Conservation (phyloP, 2,888 invertebrate genomes). For the Rosalia funebris region DNA sequence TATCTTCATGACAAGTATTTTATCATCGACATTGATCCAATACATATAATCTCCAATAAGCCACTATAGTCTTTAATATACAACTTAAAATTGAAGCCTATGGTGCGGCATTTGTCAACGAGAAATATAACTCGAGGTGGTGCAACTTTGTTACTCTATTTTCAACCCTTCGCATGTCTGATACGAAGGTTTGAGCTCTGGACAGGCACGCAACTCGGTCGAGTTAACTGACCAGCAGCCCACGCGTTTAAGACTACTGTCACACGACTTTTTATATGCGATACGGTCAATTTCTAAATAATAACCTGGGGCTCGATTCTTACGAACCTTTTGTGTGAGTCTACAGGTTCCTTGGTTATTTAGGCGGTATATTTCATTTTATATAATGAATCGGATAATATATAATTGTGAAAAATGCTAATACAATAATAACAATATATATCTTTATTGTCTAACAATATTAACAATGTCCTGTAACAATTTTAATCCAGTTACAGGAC, state of each 20-base stretch:
- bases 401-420: too few relatives aligned
- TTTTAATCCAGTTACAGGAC: too few relatives aligned
- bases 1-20: slow-evolving; percentile 8
- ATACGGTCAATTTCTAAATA: slow-evolving; percentile 55
- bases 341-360: slow-evolving; percentile 11
- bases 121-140: slow-evolving; percentile 13
- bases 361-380: too few relatives aligned
- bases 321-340: slow-evolving; percentile 6
- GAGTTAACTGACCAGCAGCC: slow-evolving; percentile 55
- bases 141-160: slow-evolving; percentile 35
- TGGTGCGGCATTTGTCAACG: slow-evolving; percentile 22
- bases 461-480: too few relatives aligned
- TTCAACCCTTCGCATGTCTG: slow-evolving; percentile 50
- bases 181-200: slow-evolving; percentile 44
- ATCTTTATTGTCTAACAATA: too few relatives aligned
- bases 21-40: slow-evolving; percentile 5
- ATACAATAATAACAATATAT: too few relatives aligned
- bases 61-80: background rate
- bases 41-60: slow-evolving; percentile 10
- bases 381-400: too few relatives aligned
- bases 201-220: slow-evolving; percentile 53
- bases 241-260: slow-evolving; percentile 54
- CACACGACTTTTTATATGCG: slow-evolving; percentile 55
- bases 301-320: slow-evolving; percentile 37
- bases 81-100: slow-evolving; percentile 14